Evolutionary conservation across 2,888 invertebrate species (phyloP).

Genomic region (Dascillus cervinus): DNA sequence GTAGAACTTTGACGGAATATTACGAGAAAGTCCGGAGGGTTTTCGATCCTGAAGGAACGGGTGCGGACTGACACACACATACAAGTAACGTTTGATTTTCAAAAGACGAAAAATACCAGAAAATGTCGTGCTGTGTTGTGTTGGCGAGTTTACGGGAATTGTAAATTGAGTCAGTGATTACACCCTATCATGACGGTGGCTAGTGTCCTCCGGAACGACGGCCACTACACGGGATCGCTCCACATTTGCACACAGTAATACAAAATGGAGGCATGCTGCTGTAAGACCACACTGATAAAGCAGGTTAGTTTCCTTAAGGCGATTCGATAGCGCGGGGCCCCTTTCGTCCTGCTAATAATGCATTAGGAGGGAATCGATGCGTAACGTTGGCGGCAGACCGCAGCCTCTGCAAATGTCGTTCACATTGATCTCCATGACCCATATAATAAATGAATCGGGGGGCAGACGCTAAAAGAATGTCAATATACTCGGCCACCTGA

Average conservation of each 20-base stretch:
- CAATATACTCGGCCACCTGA: not conserved
- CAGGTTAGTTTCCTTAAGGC: slow-evolving; percentile 41
- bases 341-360: slow-evolving; percentile 1
- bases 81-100: slow-evolving; percentile 25
- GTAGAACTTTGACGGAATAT: slow-evolving; percentile 25
- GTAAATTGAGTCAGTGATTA: slow-evolving; percentile 12
- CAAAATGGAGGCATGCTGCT: slow-evolving; percentile 35
- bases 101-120: slow-evolving; percentile 25
- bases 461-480: not conserved
- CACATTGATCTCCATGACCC: slow-evolving; percentile 30
- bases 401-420: slow-evolving; percentile 8
- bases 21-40: slow-evolving; percentile 28
- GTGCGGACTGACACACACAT: slow-evolving; percentile 36
- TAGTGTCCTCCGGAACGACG: slow-evolving; percentile 24
- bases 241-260: slow-evolving; percentile 28
- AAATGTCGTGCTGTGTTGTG: slow-evolving; percentile 29
- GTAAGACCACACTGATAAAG: slow-evolving; percentile 38
- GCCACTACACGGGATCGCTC: slow-evolving; percentile 25
- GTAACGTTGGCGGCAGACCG: slow-evolving; percentile 9
- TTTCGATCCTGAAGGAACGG: slow-evolving; percentile 33
- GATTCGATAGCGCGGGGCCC: too few species aligned
- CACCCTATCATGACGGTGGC: slow-evolving; percentile 22
- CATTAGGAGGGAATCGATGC: slow-evolving; percentile 2
- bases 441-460: slow-evolving; percentile 17
- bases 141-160: slow-evolving; percentile 15